Conservation (phyloP, 2,888 invertebrate genomes). For the Cyaniris semiargus region DNA sequence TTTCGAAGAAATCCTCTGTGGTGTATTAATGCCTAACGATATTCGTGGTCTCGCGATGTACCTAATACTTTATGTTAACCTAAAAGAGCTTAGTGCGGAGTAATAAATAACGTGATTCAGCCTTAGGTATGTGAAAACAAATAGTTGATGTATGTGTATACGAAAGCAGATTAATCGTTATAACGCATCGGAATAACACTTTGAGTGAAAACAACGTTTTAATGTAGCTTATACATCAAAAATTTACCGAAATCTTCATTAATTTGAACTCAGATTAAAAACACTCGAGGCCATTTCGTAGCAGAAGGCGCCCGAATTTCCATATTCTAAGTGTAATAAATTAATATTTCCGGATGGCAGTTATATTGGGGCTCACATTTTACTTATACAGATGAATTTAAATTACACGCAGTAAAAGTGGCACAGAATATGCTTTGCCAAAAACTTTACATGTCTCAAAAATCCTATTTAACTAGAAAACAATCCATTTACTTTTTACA, state of each 20-base stretch:
- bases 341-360: slow-evolving; percentile 55
- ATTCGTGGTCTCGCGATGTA: slow-evolving; percentile 41
- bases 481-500: too few species aligned
- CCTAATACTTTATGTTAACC: slow-evolving; percentile 37
- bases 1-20: slow-evolving; percentile 54
- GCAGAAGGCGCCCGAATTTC: slow-evolving; percentile 58
- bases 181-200: slow-evolving; percentile 46
- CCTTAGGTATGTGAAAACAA: slow-evolving; percentile 46
- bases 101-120: slow-evolving; percentile 45
- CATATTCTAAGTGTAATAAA: slow-evolving; percentile 68
- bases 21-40: slow-evolving; percentile 53
- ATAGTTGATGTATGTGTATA: slow-evolving; percentile 47
- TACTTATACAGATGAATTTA: neutral
- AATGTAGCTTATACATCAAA: slow-evolving; percentile 44
- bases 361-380: slow-evolving; percentile 28
- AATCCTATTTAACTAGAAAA: neutral
- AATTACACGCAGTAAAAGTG: neutral
- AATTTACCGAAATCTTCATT: slow-evolving; percentile 65
- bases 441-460: neutral
- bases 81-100: slow-evolving; percentile 41
- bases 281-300: slow-evolving; percentile 56
- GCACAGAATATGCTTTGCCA: neutral
- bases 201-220: slow-evolving; percentile 41
- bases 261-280: slow-evolving; percentile 69
- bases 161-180: slow-evolving; percentile 49